These are phyloP conservation scores for Callyntrura guangdongensis DNA, from an alignment of 2,888 invertebrate species.

Conservation along the genomic window DNA sequence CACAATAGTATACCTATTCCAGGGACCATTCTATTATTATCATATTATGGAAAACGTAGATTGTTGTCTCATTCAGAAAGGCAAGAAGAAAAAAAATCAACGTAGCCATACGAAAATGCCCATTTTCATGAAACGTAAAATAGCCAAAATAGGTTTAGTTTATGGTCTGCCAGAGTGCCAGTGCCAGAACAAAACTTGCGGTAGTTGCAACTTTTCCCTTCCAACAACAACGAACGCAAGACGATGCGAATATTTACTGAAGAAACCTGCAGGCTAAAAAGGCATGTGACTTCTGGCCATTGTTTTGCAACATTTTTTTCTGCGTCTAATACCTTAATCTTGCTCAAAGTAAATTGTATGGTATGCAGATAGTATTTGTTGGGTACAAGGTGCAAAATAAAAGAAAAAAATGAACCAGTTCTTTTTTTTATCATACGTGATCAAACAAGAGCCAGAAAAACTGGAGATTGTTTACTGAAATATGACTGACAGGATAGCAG, in stretches of 20 bases:
- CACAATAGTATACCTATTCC: constrained; percentile 21
- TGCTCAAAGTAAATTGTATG: constrained; percentile 7
- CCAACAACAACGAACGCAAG: not conserved
- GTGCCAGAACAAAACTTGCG: not conserved
- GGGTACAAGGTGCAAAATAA: constrained; percentile 18
- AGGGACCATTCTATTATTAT: not conserved
- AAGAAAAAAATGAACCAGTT: constrained; percentile 74
- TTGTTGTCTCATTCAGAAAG: constrained; percentile 60
- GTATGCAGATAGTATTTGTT: not conserved
- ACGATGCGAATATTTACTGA: constrained; percentile 22
- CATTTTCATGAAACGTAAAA: constrained; percentile 13
- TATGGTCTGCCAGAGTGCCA: not conserved
- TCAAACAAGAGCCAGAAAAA: constrained; percentile 51
- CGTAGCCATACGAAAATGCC: constrained; percentile 1
- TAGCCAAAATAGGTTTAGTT: not conserved
- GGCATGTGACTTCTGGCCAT: constrained; percentile 49
- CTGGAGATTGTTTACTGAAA: constrained; percentile 62
- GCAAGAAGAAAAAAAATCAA: constrained; percentile 51
- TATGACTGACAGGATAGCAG: constrained; percentile 35
- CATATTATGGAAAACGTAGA: constrained; percentile 46
- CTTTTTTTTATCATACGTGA: constrained; percentile 63
- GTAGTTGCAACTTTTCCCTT: not conserved
- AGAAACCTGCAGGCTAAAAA: constrained; percentile 25
- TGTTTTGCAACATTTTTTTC: constrained; percentile 69
- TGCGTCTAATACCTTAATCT: constrained; percentile 16